phyloP scores from a whole-genome alignment of 2,113 vertebrate species.

The Phyllostomus hastatus region DNA sequence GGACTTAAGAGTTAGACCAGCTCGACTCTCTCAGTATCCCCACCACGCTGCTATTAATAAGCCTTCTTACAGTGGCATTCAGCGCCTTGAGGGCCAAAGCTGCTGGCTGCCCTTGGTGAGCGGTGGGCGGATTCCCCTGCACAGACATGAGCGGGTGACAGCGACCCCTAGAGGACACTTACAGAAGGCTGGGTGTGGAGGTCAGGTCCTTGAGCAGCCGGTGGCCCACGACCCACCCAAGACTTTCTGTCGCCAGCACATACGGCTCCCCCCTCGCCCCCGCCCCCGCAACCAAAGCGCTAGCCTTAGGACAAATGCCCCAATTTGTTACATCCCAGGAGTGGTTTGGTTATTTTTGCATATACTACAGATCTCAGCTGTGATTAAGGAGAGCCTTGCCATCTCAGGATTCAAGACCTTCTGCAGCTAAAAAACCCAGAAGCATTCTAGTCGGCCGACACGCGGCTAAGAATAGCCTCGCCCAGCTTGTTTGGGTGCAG shows the following conservation, averaged over 20 bases:
- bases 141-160: background rate
- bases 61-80: background rate
- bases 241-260: background rate
- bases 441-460: conserved; percentile 37
- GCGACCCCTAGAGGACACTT: background rate
- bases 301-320: background rate
- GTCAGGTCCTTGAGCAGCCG: background rate
- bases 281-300: background rate
- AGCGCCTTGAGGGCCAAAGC: background rate
- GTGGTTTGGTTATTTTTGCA: background rate
- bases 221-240: background rate
- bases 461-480: conserved; percentile 65
- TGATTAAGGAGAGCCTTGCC: conserved; percentile 1
- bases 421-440: background rate
- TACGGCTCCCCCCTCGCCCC: background rate
- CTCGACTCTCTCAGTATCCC: background rate
- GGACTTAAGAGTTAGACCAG: background rate
- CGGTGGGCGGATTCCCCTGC: background rate
- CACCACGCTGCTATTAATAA: background rate
- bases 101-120: background rate
- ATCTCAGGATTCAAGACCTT: background rate
- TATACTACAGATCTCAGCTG: background rate
- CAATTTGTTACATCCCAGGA: background rate
- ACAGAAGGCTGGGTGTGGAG: background rate
- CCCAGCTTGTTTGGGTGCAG: conserved; percentile 59